Evolutionary conservation across 2,797 vertebrate genomes (phyloP).

Genomic region (Zalophus californianus): DNA sequence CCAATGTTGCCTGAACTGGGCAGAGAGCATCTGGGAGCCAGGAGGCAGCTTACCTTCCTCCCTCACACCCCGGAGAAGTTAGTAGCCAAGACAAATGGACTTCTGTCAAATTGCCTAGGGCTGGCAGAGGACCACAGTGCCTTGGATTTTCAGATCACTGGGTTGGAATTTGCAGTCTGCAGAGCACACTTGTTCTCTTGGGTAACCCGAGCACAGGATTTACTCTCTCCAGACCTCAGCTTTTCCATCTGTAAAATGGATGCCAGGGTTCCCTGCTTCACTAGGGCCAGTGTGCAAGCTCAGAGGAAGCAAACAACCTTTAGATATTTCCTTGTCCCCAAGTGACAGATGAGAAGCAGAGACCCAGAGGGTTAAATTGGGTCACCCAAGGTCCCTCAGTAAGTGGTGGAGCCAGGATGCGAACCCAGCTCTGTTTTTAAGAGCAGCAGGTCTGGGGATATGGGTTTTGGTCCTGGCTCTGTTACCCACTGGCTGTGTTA

Average conservation of each 20-base stretch:
- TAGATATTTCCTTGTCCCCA: not conserved
- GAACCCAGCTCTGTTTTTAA: not conserved
- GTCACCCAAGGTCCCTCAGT: not conserved
- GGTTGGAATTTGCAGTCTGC: not conserved
- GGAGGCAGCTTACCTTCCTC: not conserved
- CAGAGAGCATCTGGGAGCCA: not conserved
- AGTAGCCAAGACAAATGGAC: not conserved
- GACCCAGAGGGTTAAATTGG: not conserved
- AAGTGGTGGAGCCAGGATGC: not conserved
- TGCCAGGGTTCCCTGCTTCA: not conserved
- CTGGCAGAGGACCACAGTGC: not conserved
- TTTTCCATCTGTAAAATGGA: conserved; percentile 31
- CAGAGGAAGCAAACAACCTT: not conserved
- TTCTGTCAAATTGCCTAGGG: not conserved
- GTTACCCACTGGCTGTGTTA: not conserved
- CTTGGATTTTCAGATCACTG: not conserved
- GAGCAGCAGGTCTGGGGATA: not conserved
- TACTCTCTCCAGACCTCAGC: not conserved
- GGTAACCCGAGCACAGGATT: not conserved
- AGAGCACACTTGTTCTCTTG: not conserved
- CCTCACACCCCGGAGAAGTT: not conserved
- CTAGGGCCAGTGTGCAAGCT: not conserved
- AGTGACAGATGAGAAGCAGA: not conserved
- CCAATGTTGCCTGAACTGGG: not conserved
- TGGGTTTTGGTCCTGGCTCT: not conserved